Evolutionary conservation across 2,888 invertebrate genomes (phyloP).

Genomic region (Apeira syringaria): DNA sequence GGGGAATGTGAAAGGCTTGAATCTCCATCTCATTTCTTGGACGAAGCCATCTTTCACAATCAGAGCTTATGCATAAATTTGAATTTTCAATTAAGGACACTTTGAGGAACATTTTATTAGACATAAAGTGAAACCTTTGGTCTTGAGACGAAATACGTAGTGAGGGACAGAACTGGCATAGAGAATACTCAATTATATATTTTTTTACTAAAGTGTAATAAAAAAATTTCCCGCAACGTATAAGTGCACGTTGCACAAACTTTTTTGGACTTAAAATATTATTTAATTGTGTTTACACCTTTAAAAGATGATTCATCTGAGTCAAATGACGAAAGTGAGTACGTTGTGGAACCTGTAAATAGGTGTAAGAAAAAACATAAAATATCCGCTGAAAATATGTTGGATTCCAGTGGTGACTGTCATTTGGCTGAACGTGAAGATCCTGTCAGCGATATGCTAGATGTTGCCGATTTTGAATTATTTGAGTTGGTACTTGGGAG

Average conservation of each 20-base stretch:
- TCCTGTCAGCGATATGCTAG: slow-evolving; percentile 71
- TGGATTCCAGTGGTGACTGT: slow-evolving; percentile 71
- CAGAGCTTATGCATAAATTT: slow-evolving; percentile 84
- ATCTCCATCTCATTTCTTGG: slow-evolving; percentile 56
- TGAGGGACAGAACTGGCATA: slow-evolving; percentile 45
- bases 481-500: too few relatives aligned
- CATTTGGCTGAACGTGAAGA: slow-evolving; percentile 73
- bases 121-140: slow-evolving; percentile 81
- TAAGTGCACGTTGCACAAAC: too few relatives aligned
- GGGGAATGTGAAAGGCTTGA: slow-evolving; percentile 53
- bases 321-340: slow-evolving; percentile 77
- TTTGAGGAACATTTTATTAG: slow-evolving; percentile 82
- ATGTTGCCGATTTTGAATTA: slow-evolving; percentile 74
- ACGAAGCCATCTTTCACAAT: slow-evolving; percentile 65
- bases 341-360: slow-evolving; percentile 53
- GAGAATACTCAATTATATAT: slow-evolving; percentile 40
- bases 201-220: too few relatives aligned
- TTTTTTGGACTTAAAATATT: too few relatives aligned
- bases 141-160: slow-evolving; percentile 74
- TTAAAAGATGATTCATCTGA: slow-evolving; percentile 77
- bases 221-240: too few relatives aligned
- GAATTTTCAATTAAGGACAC: slow-evolving; percentile 82
- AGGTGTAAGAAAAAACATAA: slow-evolving; percentile 67
- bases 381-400: slow-evolving; percentile 64
- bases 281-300: too few relatives aligned